phyloP scores from a whole-genome alignment of 2,113 vertebrate genomes.

The Micromys minutus region DNA sequence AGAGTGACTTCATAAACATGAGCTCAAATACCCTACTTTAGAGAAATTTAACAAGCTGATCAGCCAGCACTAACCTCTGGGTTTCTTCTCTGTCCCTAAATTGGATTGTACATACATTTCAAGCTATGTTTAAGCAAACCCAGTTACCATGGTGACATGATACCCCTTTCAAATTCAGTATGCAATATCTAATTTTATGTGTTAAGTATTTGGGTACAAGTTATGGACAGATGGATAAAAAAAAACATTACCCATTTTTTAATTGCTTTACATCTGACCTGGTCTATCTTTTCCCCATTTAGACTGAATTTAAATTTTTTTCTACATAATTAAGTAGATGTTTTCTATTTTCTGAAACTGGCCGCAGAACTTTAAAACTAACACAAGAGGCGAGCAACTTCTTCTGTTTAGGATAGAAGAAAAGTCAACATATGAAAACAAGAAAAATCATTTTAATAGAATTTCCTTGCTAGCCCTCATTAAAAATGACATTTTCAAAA shows the following conservation, averaged over 20 bases:
- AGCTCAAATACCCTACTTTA: background rate
- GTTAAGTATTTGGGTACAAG: conserved; percentile 31
- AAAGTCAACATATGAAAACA: conserved; percentile 26
- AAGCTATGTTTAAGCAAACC: conserved; percentile 73
- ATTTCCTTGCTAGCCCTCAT: conserved; percentile 56
- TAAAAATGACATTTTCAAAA: conserved; percentile 70
- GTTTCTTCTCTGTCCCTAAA: conserved; percentile 53
- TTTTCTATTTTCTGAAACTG: background rate
- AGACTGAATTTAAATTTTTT: background rate
- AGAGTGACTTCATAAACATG: fast-evolving
- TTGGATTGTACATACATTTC: conserved; percentile 39
- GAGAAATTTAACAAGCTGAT: background rate
- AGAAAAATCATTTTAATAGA: conserved; percentile 56
- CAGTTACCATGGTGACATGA: conserved; percentile 80
- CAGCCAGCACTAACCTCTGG: background rate
- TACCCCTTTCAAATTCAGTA: conserved; percentile 71
- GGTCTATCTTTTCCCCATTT: conserved; percentile 1
- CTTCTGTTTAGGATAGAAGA: conserved; percentile 2
- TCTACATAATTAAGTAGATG: background rate
- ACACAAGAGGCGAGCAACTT: conserved; percentile 8
- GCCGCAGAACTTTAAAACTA: conserved; percentile 30
- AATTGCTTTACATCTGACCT: background rate
- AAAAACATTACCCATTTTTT: background rate
- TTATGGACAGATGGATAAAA: background rate
- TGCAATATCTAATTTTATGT: conserved; percentile 65